phyloP scores from a whole-genome alignment of 2,888 invertebrate species.

The Andrena chrysosceles region DNA sequence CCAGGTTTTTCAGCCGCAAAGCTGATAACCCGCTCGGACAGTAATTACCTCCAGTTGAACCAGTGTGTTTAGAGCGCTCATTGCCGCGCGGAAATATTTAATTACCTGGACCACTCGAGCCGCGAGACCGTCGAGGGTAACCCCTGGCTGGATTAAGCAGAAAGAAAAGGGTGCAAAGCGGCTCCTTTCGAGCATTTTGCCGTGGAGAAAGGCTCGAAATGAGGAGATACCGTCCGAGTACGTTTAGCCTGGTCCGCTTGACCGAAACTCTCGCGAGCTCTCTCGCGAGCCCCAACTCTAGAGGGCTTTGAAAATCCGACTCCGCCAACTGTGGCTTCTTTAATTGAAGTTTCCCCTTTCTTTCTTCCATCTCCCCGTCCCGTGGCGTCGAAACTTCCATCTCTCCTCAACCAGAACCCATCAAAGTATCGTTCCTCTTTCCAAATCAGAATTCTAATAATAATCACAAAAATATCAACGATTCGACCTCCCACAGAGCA shows the following conservation, averaged over 20 bases:
- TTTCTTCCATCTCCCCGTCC: neutral
- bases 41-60: constrained; percentile 58
- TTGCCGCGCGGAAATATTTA: constrained; percentile 75
- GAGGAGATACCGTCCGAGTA: neutral
- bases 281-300: neutral
- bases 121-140: constrained; percentile 7
- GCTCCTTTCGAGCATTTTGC: constrained; percentile 29
- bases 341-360: neutral
- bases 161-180: constrained; percentile 13
- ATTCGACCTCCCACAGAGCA: constrained; percentile 50
- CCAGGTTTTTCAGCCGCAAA: constrained; percentile 25
- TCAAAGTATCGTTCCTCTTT: neutral
- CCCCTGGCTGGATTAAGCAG: constrained; percentile 1
- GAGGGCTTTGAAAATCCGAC: neutral
- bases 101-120: constrained; percentile 61
- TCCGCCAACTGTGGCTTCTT: neutral
- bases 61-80: constrained; percentile 62
- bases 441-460: constrained; percentile 2
- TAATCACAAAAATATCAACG: constrained; percentile 34
- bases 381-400: neutral
- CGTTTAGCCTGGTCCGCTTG: constrained; percentile 6
- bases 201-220: neutral
- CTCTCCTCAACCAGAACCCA: neutral
- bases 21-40: constrained; percentile 60
- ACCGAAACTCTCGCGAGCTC: constrained; percentile 16